Conservation (phyloP, 2,113 vertebrate species). For the Hippolais icterina region DNA sequence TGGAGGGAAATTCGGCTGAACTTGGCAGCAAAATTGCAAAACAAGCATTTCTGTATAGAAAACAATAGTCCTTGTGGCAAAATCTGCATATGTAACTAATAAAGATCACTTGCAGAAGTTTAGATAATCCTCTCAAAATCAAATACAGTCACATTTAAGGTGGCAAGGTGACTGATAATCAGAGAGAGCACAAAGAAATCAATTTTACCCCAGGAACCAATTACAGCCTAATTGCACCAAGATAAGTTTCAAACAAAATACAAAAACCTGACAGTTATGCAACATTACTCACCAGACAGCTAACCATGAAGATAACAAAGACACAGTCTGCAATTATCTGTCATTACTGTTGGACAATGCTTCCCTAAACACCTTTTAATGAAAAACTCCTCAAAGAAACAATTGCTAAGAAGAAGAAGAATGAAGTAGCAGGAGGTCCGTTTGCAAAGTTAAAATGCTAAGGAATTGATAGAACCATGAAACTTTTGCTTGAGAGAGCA, state of each 20-base stretch:
- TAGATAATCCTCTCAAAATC: neutral
- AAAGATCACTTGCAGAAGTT: neutral
- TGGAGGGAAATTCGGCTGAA: neutral
- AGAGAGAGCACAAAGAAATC: neutral
- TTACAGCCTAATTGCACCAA: neutral
- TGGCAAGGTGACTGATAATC: neutral
- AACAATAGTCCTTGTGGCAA: neutral
- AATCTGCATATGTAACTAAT: neutral
- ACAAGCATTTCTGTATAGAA: neutral
- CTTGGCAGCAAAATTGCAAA: neutral
- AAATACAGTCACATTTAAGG: neutral
- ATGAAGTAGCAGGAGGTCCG: neutral
- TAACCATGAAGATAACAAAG: neutral
- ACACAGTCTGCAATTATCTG: neutral
- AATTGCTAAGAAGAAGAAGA: neutral
- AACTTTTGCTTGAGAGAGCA: neutral
- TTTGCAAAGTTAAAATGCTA: neutral
- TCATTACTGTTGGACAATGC: neutral
- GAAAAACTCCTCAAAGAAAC: neutral
- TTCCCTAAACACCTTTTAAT: neutral
- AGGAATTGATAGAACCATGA: neutral
- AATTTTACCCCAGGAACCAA: neutral
- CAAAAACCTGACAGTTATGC: neutral
- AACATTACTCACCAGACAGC: neutral
- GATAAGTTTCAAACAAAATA: neutral